phyloP scores from a whole-genome alignment of 2,113 vertebrate species.

The Lontra canadensis region DNA sequence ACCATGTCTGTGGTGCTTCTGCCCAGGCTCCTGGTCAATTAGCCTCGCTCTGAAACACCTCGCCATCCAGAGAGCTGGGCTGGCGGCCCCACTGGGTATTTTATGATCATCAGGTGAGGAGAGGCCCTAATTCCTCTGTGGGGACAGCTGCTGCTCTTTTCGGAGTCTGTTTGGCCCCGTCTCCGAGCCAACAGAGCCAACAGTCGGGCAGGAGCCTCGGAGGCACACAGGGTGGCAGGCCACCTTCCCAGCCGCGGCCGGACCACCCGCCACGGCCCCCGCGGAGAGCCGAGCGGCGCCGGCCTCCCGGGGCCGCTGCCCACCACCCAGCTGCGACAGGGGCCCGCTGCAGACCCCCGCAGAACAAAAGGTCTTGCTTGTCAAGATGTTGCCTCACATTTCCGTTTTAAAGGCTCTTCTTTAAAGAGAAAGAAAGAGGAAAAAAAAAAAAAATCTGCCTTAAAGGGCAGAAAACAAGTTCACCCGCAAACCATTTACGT shows the following conservation, averaged over 20 bases:
- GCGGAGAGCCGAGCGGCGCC: fast-evolving
- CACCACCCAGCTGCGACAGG: fast-evolving
- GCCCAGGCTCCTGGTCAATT: constrained; percentile 61
- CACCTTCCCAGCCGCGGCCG: background rate
- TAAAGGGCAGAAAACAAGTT: constrained; percentile 65
- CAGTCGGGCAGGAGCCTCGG: background rate
- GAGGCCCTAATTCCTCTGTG: constrained; percentile 29
- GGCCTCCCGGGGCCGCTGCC: too few relatives aligned
- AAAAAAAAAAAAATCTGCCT: constrained; percentile 21
- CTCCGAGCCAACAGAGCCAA: constrained; percentile 35
- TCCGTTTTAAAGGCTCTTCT: constrained; percentile 36
- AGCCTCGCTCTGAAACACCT: constrained; percentile 67
- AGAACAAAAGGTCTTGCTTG: constrained; percentile 69
- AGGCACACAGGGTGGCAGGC: background rate
- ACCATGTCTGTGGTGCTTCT: background rate
- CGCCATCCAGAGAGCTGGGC: background rate
- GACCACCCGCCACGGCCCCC: background rate
- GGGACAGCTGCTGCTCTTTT: constrained; percentile 45
- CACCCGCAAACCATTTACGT: constrained; percentile 40
- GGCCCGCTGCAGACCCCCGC: background rate
- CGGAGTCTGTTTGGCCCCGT: background rate
- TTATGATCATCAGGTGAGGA: background rate
- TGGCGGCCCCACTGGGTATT: constrained; percentile 47
- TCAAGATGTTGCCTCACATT: constrained; percentile 69
- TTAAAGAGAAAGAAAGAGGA: background rate